Base-by-base conservation (phyloP, 2,113 vertebrate genomes). In the Arothron firmamentum region DNA sequence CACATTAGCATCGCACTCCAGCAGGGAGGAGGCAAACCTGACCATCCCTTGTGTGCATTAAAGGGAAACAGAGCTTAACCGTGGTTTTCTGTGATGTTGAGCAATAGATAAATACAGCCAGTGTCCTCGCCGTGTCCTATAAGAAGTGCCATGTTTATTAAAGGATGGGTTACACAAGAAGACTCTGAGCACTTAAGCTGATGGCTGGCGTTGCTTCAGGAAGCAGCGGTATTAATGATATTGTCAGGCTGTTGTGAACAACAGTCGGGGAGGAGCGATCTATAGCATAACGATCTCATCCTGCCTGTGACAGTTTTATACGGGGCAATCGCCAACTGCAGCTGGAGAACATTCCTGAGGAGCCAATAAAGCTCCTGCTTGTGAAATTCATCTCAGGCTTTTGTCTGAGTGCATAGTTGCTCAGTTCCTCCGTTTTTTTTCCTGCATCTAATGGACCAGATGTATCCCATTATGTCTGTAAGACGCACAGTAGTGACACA, bases 271-370 rank as follows among this genome's bases (percentile, higher is more conserved):
- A 53, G 56, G 20, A 63, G 45, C 54, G 52, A 14, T 11, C 45
- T 17, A 16, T 10, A 19, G 28, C 51, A 10, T 51, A 57, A 69
- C 20, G 1, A 52, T 31, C 60, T 28, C 56, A 41, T 69, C 52
- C 59, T 20, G 51, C 42, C 47, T 59, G 12, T 55, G 78, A 72
- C 68, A 72, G 52, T 68, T 85, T 78, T 68, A 75, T 70, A 51
- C 2, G 34, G 43, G 25, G 16, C 48, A 34, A 65, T 52, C 62
- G 20, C 62, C 62, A 81, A 63, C 75, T 78, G 78, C 67, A 58
- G 71, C 67, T 17, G 28, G 62, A 72, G 53, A 50, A 78, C 80
- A 86, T 84, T 87, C 79, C 83, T 79, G 65, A 71, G 67, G 21
- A 74, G 55, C 55, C 23, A 56, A 45, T 28, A 17, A 74, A 78